phyloP scores from a whole-genome alignment of 1,140 invertebrate genomes.

The Drepana arcuata region DNA sequence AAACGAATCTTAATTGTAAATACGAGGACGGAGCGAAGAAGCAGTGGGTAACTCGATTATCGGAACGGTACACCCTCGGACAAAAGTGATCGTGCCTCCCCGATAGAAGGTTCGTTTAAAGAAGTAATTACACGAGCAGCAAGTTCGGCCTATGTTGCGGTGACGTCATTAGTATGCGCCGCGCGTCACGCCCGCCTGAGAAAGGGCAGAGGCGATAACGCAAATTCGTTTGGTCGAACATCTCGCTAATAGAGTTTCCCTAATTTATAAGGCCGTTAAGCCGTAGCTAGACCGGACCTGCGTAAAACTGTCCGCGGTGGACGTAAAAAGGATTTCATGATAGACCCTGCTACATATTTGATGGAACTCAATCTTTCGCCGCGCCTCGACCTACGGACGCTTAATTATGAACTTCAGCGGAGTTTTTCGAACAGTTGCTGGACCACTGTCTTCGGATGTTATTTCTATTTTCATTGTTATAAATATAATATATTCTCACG shows the following conservation, averaged over 20 bases:
- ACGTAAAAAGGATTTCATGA: constrained; percentile 65
- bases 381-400: constrained; percentile 36
- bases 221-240: constrained; percentile 69
- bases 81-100: constrained; percentile 36
- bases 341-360: constrained; percentile 63
- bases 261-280: constrained; percentile 69
- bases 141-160: constrained; percentile 40
- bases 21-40: constrained; percentile 18
- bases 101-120: constrained; percentile 52
- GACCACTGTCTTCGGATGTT: constrained; percentile 6
- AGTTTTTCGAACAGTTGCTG: constrained; percentile 49
- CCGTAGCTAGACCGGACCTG: constrained; percentile 42
- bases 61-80: constrained; percentile 31
- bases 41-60: constrained; percentile 37
- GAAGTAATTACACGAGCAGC: constrained; percentile 61
- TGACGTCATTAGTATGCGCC: constrained; percentile 55
- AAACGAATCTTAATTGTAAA: constrained; percentile 19
- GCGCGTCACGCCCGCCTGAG: constrained; percentile 40
- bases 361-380: constrained; percentile 53
- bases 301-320: constrained; percentile 57
- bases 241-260: constrained; percentile 71
- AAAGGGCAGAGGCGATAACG: constrained; percentile 66
- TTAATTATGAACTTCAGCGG: constrained; percentile 58
- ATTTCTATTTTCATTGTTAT: not conserved
- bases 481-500: not conserved